Evolutionary conservation across 2,797 vertebrate genomes (phyloP).

Genomic region (Dipus sagitta): DNA sequence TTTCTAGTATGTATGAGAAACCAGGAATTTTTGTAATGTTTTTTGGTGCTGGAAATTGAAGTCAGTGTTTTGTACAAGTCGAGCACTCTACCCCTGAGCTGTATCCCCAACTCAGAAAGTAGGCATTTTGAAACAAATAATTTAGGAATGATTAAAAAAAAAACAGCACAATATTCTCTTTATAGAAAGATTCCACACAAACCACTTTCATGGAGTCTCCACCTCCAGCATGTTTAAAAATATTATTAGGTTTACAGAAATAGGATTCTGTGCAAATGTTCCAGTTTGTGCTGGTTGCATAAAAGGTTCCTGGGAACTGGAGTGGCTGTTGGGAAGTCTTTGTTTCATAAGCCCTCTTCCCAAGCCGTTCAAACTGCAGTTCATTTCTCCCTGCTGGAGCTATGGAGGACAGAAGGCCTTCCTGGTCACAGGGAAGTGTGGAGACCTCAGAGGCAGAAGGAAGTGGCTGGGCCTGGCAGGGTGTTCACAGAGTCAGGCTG

Average conservation of each 20-base stretch:
- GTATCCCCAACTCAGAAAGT: not conserved
- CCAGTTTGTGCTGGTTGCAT: slow-evolving; percentile 68
- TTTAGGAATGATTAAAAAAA: not conserved
- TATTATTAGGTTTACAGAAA: slow-evolving; percentile 81
- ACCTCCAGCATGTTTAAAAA: slow-evolving; percentile 82
- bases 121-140: slow-evolving; percentile 45
- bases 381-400: not conserved
- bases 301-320: slow-evolving; percentile 51
- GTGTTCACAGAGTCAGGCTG: not conserved
- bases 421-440: not conserved
- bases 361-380: not conserved
- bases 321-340: not conserved
- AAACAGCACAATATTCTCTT: slow-evolving; percentile 61
- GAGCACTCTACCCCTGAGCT: not conserved
- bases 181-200: slow-evolving; percentile 72
- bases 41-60: not conserved
- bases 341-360: not conserved
- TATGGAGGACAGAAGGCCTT: not conserved
- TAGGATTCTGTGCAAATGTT: slow-evolving; percentile 76
- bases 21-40: not conserved
- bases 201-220: slow-evolving; percentile 71
- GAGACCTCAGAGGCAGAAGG: not conserved
- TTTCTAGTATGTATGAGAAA: not conserved
- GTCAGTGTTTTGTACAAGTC: not conserved
- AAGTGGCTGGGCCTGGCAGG: not conserved